A percentile compares a stretch with the other conserved stretches of the same genome.
Evolutionary conservation across 2,113 vertebrate genomes (phyloP).

Genomic region (Ariopsis seemanni): DNA sequence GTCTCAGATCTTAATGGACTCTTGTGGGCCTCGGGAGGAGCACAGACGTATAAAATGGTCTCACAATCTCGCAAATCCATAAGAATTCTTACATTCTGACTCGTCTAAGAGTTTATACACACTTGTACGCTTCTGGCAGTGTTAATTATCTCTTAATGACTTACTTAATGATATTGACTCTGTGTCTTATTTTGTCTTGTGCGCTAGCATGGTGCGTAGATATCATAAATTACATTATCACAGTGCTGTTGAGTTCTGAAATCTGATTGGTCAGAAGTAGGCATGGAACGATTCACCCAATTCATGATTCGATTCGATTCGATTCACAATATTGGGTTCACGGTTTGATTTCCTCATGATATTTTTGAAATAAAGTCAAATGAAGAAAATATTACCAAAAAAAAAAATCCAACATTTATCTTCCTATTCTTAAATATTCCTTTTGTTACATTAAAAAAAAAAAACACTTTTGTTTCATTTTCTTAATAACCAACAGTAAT

Average conservation of each 20-base stretch:
- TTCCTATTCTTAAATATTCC: too few species aligned
- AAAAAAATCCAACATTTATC: too few species aligned
- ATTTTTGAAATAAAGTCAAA: too few species aligned
- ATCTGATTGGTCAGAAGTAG: too few species aligned
- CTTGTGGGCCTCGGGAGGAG: slow-evolving; percentile 5
- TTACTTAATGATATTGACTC: background rate
- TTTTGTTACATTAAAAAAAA: too few species aligned
- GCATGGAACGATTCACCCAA: too few species aligned
- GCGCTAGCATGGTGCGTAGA: background rate
- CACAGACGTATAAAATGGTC: background rate
- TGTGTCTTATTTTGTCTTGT: background rate
- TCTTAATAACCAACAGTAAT: too few species aligned
- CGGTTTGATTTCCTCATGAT: too few species aligned
- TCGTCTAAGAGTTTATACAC: background rate
- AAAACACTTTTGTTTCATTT: too few species aligned
- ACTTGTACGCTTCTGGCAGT: background rate
- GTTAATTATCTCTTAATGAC: background rate
- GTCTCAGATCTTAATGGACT: slow-evolving; percentile 40
- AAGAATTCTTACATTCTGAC: background rate
- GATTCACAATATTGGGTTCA: too few species aligned
- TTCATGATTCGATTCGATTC: too few species aligned
- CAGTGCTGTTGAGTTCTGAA: background rate
- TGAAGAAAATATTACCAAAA: too few species aligned
- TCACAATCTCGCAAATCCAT: background rate
- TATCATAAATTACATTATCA: background rate